phyloP scores from a whole-genome alignment of 2,797 vertebrate species.

The Graptemys geographica region DNA sequence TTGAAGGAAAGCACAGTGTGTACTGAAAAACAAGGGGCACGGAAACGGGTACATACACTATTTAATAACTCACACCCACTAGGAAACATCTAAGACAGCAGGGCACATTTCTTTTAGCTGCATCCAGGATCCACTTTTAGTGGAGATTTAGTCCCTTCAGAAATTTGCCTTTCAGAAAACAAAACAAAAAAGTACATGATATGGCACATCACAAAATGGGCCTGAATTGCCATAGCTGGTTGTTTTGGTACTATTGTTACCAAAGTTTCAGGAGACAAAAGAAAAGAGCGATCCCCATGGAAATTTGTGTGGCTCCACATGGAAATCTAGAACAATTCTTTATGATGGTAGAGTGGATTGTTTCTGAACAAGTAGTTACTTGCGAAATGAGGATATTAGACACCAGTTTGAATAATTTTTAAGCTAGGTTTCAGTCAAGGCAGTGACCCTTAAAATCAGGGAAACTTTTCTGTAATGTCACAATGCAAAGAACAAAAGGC shows the following conservation, averaged over 20 bases:
- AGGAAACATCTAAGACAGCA: not conserved
- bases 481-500: not conserved
- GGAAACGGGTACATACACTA: not conserved
- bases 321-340: not conserved
- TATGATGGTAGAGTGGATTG: accelerated
- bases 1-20: not conserved
- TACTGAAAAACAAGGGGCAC: not conserved
- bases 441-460: accelerated
- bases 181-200: not conserved
- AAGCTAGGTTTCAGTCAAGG: accelerated
- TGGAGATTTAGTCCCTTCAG: not conserved
- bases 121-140: not conserved
- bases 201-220: not conserved
- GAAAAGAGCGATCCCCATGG: not conserved
- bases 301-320: accelerated
- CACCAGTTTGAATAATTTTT: not conserved
- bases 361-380: accelerated
- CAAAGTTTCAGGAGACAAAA: not conserved
- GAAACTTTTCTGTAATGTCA: not conserved
- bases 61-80: not conserved
- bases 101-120: not conserved
- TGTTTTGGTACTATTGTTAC: accelerated
- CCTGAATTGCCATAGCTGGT: accelerated
- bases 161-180: not conserved
- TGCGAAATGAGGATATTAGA: not conserved